Evolutionary conservation across 2,113 vertebrate genomes (phyloP), one percentile per base, ranked within the genome.

Genomic region (Eupsittula cactorum): DNA sequence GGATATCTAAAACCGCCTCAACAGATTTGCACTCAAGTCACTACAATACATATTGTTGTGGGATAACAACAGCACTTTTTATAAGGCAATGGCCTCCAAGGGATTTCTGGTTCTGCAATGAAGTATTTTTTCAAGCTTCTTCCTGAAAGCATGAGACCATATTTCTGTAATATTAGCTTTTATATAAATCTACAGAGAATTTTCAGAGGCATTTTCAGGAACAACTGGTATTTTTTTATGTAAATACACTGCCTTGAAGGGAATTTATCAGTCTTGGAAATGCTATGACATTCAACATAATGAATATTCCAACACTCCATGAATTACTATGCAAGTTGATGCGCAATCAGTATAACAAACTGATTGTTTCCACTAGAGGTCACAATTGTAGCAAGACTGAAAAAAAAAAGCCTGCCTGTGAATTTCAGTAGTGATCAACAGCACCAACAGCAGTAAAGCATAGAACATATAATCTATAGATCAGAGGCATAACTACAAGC

Each of bases 281-380:
- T 16, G 55, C 55, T 86, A 17, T 3, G 6, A 19, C 16, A 44
- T 57, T 37, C 91, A 65, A 65, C 27, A 27, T 28, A 76, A 89
- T 28, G 68, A 75, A 60, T 70, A 92, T 8, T 89, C 57, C 93
- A 95, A 69, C 39, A 35, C 23, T 24, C 41, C 3, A 1, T 3
- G 29, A 88, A 71, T 78, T 71, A 33, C 46, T 94, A 28, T 39
- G 63, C 55, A 37, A 63, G 44, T 78, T 3, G 3, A 49, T 53
- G 60, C 53, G 71, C 33, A 47, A 84, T 27, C 64, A 27, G 9
- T 31, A 6, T 7, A 86, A 46, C 33, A 87, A 79, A 63, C 19
- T 6, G 23, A 1, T 2, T 86, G 84, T 64, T 28, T 37, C 97
- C 98, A 89, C 97, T 98, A 98, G 98, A 97, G 97, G 98, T 95